A percentile compares a stretch with the other conserved stretches of the same genome.
phyloP scores from a whole-genome alignment of 1,140 invertebrate species.

The Pseudomyrmex gracilis region DNA sequence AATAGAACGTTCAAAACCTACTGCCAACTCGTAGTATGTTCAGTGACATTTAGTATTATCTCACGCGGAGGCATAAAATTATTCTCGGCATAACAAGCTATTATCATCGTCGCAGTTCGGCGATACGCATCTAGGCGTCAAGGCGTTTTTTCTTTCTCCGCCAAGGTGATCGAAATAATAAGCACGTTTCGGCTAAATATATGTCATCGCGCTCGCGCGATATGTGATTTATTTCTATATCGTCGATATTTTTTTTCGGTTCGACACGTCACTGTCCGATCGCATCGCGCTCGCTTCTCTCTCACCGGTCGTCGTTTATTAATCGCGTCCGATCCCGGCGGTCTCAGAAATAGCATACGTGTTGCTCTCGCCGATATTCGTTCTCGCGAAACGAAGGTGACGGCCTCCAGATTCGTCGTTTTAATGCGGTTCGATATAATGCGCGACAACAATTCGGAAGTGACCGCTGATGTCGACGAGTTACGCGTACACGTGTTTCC shows the following conservation, averaged over 20 bases:
- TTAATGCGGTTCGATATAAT: conserved; percentile 24
- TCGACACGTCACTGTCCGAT: conserved; percentile 19
- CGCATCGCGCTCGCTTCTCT: neutral
- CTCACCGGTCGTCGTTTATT: conserved; percentile 4
- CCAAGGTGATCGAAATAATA: conserved; percentile 1
- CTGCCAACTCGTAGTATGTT: neutral
- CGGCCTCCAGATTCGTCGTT: neutral
- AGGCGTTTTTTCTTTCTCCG: too few species aligned
- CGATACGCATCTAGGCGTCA: neutral
- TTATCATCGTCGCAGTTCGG: neutral
- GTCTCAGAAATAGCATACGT: conserved; percentile 49
- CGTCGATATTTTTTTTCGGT: conserved; percentile 41
- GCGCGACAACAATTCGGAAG: conserved; percentile 38
- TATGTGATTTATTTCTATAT: neutral
- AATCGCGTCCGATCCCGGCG: conserved; percentile 41
- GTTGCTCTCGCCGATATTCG: conserved; percentile 1
- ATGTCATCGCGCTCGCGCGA: neutral
- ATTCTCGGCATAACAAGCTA: conserved; percentile 17
- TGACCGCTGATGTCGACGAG: neutral
- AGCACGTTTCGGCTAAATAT: neutral
- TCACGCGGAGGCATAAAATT: conserved; percentile 33
- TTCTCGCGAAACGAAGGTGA: neutral
- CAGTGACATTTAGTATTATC: conserved; percentile 26
- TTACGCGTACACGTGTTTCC: neutral
- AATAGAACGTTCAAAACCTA: neutral